A percentile compares a stretch with the other conserved stretches of the same genome.
Evolutionary conservation across 2,797 vertebrate species (phyloP).

Genomic region (Coilia nasus): DNA sequence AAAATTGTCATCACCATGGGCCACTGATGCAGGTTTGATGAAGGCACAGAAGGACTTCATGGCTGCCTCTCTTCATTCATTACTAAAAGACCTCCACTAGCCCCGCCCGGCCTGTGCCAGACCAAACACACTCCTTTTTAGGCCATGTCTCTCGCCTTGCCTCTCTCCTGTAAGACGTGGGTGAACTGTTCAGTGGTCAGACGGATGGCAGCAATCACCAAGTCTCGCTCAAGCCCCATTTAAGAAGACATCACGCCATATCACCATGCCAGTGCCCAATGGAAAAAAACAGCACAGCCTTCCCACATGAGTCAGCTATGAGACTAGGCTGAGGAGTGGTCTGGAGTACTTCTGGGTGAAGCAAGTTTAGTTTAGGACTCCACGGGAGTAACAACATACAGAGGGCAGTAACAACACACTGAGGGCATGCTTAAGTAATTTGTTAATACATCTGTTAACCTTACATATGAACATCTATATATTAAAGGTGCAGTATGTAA

Average conservation of each 20-base stretch:
- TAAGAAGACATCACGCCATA: neutral
- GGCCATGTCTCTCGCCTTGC: neutral
- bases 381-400: too few relatives aligned
- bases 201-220: neutral
- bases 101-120: neutral
- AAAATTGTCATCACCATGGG: too few relatives aligned
- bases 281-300: neutral
- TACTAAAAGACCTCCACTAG: neutral
- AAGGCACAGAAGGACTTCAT: neutral
- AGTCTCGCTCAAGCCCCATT: neutral
- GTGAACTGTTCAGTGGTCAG: neutral
- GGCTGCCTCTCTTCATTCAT: neutral
- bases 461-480: neutral
- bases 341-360: neutral
- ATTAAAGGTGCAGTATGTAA: too few relatives aligned
- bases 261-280: neutral
- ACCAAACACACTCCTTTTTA: constrained; percentile 13
- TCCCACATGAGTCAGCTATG: neutral
- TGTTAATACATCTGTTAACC: neutral
- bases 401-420: too few relatives aligned
- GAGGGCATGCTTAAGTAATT: neutral
- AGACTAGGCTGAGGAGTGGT: neutral
- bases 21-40: neutral
- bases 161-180: neutral
- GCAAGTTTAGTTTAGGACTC: neutral